phyloP scores from a whole-genome alignment of 2,797 vertebrate genomes.

The Nasua narica region DNA sequence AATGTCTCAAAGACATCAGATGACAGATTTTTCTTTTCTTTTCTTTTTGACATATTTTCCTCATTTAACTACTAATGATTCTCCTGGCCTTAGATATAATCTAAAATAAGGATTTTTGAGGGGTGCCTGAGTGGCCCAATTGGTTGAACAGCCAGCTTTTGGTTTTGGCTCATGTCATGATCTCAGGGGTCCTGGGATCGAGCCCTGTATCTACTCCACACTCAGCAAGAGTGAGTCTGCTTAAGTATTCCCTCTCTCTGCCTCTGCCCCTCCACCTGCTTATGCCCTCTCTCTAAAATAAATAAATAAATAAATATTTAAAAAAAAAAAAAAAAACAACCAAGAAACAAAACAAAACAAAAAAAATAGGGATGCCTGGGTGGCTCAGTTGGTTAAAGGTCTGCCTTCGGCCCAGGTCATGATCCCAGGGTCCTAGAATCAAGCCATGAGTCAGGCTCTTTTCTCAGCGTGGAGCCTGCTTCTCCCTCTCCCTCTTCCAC shows the following conservation, averaged over 20 bases:
- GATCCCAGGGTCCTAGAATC: background rate
- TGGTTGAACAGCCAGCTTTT: background rate
- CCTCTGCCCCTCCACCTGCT: background rate
- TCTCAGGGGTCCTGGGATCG: background rate
- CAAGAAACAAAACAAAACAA: too few species aligned
- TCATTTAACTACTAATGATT: background rate
- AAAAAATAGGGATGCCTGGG: background rate
- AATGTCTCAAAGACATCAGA: background rate
- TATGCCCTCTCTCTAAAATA: background rate
- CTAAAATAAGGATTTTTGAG: background rate
- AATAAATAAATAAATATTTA: too few species aligned
- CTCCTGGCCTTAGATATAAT: background rate
- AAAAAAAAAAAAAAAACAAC: too few species aligned
- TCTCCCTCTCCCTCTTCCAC: background rate
- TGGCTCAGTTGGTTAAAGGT: background rate
- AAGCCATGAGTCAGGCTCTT: background rate
- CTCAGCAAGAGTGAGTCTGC: background rate
- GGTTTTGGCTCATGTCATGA: background rate
- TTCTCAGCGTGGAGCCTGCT: background rate
- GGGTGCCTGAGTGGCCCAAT: background rate
- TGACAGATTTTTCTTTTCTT: background rate
- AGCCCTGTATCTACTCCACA: background rate
- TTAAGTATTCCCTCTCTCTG: background rate
- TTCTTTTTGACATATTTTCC: background rate
- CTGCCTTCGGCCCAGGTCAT: background rate